phyloP scores from a whole-genome alignment of 2,113 vertebrate species.

The Neopipo cinnamomea region DNA sequence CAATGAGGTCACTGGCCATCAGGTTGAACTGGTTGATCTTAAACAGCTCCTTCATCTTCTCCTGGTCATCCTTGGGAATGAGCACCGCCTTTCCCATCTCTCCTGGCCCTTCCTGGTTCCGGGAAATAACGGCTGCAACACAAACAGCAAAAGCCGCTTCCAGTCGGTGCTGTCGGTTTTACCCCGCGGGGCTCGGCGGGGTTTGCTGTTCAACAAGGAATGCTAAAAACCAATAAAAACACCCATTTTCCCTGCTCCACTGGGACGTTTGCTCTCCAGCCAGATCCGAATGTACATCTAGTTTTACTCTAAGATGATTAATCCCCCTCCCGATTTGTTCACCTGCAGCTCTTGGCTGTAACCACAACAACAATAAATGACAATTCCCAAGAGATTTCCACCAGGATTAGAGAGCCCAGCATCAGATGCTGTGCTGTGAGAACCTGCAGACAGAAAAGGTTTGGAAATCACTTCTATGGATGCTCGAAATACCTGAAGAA shows the following conservation, averaged over 20 bases:
- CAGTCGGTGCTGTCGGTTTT: fast-evolving
- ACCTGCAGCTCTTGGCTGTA: background rate
- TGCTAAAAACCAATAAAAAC: fast-evolving
- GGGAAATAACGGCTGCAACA: conserved; percentile 90
- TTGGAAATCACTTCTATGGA: background rate
- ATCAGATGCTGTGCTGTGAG: background rate
- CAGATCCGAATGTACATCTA: background rate
- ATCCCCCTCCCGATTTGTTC: fast-evolving
- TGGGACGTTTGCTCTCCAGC: background rate
- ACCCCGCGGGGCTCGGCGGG: fast-evolving
- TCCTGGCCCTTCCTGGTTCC: conserved; percentile 90
- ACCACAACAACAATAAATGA: fast-evolving
- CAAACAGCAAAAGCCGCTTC: background rate
- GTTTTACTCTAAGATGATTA: fast-evolving
- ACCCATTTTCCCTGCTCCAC: fast-evolving
- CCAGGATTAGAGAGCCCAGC: no score
- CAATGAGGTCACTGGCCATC: conserved; percentile 97
- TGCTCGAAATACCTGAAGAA: background rate
- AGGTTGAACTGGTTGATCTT: conserved; percentile 99
- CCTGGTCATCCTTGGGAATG: conserved; percentile 91
- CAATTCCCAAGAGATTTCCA: background rate
- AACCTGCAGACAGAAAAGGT: background rate
- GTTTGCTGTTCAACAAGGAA: background rate
- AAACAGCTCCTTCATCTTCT: conserved; percentile 98
- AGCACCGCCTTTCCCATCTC: conserved; percentile 96